Conservation (phyloP, 2,888 invertebrate genomes). For the Lasioglossum leucozonium region DNA sequence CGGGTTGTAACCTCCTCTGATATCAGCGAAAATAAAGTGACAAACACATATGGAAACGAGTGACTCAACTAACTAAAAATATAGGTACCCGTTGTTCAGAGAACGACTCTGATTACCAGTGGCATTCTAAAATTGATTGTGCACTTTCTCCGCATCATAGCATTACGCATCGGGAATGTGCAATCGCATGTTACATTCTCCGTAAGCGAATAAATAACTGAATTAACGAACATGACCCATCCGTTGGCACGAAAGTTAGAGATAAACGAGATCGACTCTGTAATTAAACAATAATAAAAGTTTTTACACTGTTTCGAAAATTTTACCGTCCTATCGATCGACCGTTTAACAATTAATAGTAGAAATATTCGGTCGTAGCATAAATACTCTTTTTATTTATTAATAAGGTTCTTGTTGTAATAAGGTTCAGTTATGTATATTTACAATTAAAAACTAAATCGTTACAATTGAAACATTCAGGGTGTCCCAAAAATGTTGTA, state of each 20-base stretch:
- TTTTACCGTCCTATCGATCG: not conserved
- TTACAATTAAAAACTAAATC: too few relatives aligned
- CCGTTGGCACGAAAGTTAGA: not conserved
- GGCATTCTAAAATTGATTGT: not conserved
- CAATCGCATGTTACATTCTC: not conserved
- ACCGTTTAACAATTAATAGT: too few relatives aligned
- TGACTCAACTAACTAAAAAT: conserved; percentile 6
- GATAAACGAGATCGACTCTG: not conserved
- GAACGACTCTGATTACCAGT: not conserved
- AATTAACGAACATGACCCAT: not conserved
- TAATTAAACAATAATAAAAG: not conserved
- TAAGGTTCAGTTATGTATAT: too few relatives aligned
- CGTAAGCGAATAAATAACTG: not conserved
- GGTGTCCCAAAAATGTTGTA: too few relatives aligned
- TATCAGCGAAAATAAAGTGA: not conserved
- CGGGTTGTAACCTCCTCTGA: conserved; percentile 1
- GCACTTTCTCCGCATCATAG: not conserved
- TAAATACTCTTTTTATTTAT: too few relatives aligned
- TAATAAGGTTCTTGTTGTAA: too few relatives aligned
- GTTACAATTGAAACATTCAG: too few relatives aligned
- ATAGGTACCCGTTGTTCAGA: not conserved
- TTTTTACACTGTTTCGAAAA: not conserved
- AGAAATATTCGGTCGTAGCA: too few relatives aligned
- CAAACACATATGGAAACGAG: not conserved
- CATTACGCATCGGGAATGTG: not conserved